A percentile compares a stretch with the other conserved stretches of the same genome.
These are phyloP conservation scores for Volucella inflata DNA, from an alignment of 2,888 invertebrate genomes.

Conservation along the genomic window DNA sequence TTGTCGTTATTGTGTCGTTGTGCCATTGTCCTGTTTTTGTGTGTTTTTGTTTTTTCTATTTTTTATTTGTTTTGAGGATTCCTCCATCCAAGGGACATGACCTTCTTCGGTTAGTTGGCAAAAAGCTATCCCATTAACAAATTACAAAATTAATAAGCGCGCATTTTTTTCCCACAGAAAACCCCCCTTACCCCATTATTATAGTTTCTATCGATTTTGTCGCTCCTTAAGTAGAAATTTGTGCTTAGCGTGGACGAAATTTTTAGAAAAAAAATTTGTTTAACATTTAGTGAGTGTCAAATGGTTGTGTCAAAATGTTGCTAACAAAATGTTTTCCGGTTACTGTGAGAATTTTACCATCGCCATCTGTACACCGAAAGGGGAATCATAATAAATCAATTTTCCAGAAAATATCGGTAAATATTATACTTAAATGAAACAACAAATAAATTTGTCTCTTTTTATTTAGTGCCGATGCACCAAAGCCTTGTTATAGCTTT, in stretches of 20 bases:
- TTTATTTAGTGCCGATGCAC: background rate
- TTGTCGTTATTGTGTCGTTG: background rate
- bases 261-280: background rate
- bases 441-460: background rate
- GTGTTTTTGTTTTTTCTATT: background rate
- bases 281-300: slow-evolving; percentile 2
- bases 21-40: too few relatives aligned
- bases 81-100: slow-evolving; percentile 36
- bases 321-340: slow-evolving; percentile 77
- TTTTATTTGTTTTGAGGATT: background rate
- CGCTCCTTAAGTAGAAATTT: background rate
- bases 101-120: slow-evolving; percentile 25
- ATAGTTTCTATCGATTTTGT: slow-evolving; percentile 53
- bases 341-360: slow-evolving; percentile 53
- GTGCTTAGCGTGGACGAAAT: slow-evolving; percentile 11
- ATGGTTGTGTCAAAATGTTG: slow-evolving; percentile 78
- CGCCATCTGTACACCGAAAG: slow-evolving; percentile 45
- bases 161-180: background rate
- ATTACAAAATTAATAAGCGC: slow-evolving; percentile 18
- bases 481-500: too few relatives aligned
- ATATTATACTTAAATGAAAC: slow-evolving; percentile 37
- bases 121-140: slow-evolving; percentile 28
- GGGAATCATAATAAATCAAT: slow-evolving; percentile 60
- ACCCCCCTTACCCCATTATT: background rate
- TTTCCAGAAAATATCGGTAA: slow-evolving; percentile 67